Conservation (phyloP, 2,888 invertebrate species). For the Nomada lathburiana region DNA sequence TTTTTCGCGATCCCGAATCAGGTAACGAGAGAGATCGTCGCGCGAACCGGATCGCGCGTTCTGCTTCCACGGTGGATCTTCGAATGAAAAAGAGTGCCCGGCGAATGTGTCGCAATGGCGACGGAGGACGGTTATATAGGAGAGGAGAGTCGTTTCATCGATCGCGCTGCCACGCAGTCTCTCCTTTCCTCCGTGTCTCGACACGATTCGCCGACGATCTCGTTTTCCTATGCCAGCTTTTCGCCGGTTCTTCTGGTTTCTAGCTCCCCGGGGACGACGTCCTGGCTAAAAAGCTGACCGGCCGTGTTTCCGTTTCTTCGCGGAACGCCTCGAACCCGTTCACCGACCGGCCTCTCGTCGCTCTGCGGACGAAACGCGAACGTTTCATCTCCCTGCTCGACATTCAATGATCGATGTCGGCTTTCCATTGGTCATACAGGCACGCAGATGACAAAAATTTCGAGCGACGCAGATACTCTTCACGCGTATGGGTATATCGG, state of each 20-base stretch:
- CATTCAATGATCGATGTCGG: background rate
- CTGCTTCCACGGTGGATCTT: conserved; percentile 61
- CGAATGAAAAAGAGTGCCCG: conserved; percentile 43
- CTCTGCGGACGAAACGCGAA: conserved; percentile 25
- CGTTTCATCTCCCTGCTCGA: background rate
- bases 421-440: background rate
- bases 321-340: conserved; percentile 18
- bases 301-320: conserved; percentile 59
- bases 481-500: conserved; percentile 1
- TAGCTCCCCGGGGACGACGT: conserved; percentile 17
- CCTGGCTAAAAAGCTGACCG: conserved; percentile 53
- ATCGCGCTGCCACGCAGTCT: conserved; percentile 23
- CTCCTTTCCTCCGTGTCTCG: conserved; percentile 12
- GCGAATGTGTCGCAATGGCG: background rate
- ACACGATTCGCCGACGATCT: conserved; percentile 2
- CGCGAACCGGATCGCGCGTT: conserved; percentile 65
- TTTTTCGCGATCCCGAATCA: conserved; percentile 37
- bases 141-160: conserved; percentile 38
- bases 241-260: conserved; percentile 50
- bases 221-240: conserved; percentile 49
- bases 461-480: background rate
- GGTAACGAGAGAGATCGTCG: conserved; percentile 58
- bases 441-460: conserved; percentile 2
- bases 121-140: background rate
- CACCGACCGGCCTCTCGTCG: background rate